Conservation (phyloP, 2,888 invertebrate species). For the Rhagium mordax region DNA sequence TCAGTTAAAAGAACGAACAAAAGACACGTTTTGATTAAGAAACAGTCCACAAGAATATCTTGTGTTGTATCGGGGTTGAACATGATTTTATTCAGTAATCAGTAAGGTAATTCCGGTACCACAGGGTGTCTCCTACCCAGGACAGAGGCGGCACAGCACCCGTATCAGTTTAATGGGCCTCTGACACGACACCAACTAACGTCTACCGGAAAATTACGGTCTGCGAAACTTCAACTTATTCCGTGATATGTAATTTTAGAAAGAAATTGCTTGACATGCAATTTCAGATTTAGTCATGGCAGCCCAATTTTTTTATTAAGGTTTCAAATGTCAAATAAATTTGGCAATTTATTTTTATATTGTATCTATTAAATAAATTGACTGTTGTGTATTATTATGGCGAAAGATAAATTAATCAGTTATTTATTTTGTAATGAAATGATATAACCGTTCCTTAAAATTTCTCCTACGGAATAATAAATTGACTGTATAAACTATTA, state of each 20-base stretch:
- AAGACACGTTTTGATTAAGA: conserved; percentile 31
- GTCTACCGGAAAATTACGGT: conserved; percentile 65
- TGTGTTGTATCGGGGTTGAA: conserved; percentile 61
- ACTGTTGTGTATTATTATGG: background rate
- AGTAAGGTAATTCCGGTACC: conserved; percentile 69
- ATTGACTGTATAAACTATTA: background rate
- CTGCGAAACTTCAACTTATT: conserved; percentile 66
- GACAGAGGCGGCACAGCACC: conserved; percentile 58
- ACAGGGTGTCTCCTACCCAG: conserved; percentile 68
- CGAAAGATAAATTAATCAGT: background rate
- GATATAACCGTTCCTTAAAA: background rate
- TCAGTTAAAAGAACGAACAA: conserved; percentile 10
- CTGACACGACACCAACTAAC: conserved; percentile 63
- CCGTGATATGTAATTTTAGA: conserved; percentile 60
- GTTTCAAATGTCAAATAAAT: conserved; percentile 26
- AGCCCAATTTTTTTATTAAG: conserved; percentile 12
- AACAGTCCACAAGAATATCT: conserved; percentile 46
- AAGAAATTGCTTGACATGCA: conserved; percentile 54
- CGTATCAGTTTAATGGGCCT: conserved; percentile 62
- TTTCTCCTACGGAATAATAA: background rate
- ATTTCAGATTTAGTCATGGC: conserved; percentile 38
- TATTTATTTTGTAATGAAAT: too few species aligned
- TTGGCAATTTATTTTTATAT: conserved; percentile 17
- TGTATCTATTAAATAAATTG: background rate
- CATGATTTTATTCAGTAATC: conserved; percentile 68